Evolutionary conservation across 2,113 vertebrate genomes (phyloP).

Genomic region (Thermophis baileyi): DNA sequence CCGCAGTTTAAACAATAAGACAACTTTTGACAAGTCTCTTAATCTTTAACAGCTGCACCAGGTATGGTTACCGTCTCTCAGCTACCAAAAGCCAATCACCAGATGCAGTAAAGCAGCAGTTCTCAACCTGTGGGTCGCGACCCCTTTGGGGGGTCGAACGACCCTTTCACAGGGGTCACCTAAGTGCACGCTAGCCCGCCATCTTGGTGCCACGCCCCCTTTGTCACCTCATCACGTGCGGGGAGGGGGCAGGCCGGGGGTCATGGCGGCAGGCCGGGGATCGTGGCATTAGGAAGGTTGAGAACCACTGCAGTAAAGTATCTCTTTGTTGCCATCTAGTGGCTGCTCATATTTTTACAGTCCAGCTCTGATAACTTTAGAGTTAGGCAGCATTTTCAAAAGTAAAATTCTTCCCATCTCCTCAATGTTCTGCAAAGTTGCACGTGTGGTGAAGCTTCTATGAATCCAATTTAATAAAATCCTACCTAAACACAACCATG

Average conservation of each 20-base stretch:
- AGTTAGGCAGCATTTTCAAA: neutral
- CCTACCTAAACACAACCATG: neutral
- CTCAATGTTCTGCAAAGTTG: neutral
- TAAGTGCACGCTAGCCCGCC: too few relatives aligned
- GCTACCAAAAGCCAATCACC: neutral
- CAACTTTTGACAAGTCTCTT: neutral
- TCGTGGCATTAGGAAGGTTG: too few relatives aligned
- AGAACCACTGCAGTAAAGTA: neutral
- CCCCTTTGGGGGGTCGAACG: too few relatives aligned
- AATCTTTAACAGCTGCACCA: neutral
- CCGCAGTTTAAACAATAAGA: neutral
- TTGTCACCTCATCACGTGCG: too few relatives aligned
- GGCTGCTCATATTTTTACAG: neutral
- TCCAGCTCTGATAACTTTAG: neutral
- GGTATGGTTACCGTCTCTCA: neutral
- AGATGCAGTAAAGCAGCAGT: neutral
- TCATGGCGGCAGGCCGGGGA: too few relatives aligned
- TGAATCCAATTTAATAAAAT: neutral
- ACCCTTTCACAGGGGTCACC: too few relatives aligned
- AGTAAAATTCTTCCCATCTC: neutral
- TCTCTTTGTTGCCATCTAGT: neutral
- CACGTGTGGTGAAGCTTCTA: neutral
- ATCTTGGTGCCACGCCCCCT: too few relatives aligned
- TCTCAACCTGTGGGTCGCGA: too few relatives aligned
- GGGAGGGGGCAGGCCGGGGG: too few relatives aligned